Evolutionary conservation across 35 echinoderm and acorn worm species (phyloP).

Genomic region (Diadema setosum): DNA sequence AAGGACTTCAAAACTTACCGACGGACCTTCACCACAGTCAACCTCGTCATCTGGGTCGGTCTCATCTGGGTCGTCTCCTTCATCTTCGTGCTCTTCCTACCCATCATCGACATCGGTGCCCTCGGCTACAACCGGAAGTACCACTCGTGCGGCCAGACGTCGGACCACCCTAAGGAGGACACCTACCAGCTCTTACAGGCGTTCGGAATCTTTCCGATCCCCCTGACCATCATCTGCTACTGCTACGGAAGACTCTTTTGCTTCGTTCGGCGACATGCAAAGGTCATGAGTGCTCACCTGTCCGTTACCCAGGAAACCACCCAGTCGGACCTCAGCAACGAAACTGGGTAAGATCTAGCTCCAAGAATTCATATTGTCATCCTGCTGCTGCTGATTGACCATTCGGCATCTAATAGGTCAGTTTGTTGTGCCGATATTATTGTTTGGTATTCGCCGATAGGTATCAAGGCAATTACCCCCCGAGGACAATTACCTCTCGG

Average conservation of each 20-base stretch:
- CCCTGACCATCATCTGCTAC: slow-evolving; percentile 47
- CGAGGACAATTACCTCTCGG: too few relatives aligned
- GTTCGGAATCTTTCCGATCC: slow-evolving; percentile 47
- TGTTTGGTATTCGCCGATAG: too few relatives aligned
- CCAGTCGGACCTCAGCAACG: neutral
- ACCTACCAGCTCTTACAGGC: slow-evolving; percentile 67
- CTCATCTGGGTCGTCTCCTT: slow-evolving; percentile 65
- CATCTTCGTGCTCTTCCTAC: slow-evolving; percentile 37
- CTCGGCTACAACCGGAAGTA: slow-evolving; percentile 69
- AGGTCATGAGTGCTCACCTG: slow-evolving; percentile 3
- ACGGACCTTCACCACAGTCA: slow-evolving; percentile 6
- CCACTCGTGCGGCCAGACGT: slow-evolving; percentile 50
- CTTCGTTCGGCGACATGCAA: slow-evolving; percentile 35
- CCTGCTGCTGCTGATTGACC: too few relatives aligned
- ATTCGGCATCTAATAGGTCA: too few relatives aligned
- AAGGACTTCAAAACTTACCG: slow-evolving; percentile 31
- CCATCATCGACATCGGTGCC: slow-evolving; percentile 35
- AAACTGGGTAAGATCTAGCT: too few relatives aligned
- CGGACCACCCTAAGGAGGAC: slow-evolving; percentile 35
- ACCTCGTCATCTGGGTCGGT: slow-evolving; percentile 40
- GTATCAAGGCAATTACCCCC: too few relatives aligned
- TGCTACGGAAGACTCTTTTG: slow-evolving; percentile 69
- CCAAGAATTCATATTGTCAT: too few relatives aligned
- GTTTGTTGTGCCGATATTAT: too few relatives aligned
- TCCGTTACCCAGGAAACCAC: neutral